Percentiles rank a stretch among this genome's conserved stretches.
Evolutionary conservation across 2,113 vertebrate genomes (phyloP).

Genomic region (Boulengerochromis microlepis): DNA sequence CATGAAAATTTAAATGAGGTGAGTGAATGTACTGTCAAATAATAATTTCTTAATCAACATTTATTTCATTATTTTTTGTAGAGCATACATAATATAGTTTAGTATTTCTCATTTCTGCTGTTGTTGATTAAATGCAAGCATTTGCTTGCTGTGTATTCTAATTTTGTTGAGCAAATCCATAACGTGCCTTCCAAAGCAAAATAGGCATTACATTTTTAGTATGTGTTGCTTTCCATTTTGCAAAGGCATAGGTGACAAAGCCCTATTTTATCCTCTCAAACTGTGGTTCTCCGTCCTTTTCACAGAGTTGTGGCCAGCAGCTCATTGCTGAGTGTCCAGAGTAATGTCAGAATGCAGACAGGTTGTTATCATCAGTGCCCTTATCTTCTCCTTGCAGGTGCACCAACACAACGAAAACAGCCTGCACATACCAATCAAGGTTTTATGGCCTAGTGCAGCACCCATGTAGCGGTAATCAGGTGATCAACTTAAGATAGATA

Average conservation of each 20-base stretch:
- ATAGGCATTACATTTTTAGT: background rate
- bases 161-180: background rate
- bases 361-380: constrained; percentile 61
- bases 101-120: background rate
- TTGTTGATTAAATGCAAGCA: background rate
- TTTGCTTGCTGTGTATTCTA: background rate
- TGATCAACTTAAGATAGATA: constrained; percentile 34
- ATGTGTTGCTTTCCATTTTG: background rate
- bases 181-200: background rate
- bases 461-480: constrained; percentile 30
- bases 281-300: constrained; percentile 6
- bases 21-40: background rate
- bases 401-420: constrained; percentile 44
- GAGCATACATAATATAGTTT: background rate
- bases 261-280: constrained; percentile 4
- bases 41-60: background rate
- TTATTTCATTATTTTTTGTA: background rate
- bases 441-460: constrained; percentile 44
- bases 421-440: constrained; percentile 31
- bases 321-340: constrained; percentile 59
- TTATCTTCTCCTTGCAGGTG: constrained; percentile 69
- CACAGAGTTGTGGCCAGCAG: constrained; percentile 20
- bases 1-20: background rate
- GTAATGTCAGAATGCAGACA: constrained; percentile 67
- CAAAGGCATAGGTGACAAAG: background rate